A percentile compares a stretch with the other conserved stretches of the same genome.
Evolutionary conservation across 2,797 vertebrate species (phyloP).

Genomic region (Balearica regulorum): DNA sequence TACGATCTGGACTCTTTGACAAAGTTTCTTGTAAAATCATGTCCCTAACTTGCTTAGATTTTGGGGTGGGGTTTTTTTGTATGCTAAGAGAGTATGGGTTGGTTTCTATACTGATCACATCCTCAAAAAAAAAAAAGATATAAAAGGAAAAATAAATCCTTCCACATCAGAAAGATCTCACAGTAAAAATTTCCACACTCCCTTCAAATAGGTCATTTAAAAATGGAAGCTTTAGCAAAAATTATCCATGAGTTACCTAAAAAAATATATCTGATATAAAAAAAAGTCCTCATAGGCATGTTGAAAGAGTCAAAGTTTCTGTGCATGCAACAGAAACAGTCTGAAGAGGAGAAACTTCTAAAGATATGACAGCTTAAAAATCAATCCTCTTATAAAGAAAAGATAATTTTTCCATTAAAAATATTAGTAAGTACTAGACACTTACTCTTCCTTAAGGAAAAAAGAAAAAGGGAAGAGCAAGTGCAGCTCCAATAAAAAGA

Average conservation of each 20-base stretch:
- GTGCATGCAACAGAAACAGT: rapidly evolving
- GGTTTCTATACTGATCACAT: background rate
- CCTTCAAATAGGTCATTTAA: constrained; percentile 40
- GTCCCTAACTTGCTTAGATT: background rate
- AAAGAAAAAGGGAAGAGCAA: background rate
- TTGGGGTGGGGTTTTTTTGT: background rate
- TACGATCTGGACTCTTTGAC: background rate
- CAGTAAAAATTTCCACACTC: background rate
- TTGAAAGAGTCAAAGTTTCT: background rate
- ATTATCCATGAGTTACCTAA: constrained; percentile 1
- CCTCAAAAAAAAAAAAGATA: background rate
- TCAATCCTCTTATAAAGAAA: background rate
- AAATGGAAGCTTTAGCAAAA: constrained; percentile 18
- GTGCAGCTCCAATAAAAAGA: background rate
- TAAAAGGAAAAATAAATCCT: background rate
- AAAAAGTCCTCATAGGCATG: background rate
- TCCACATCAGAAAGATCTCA: background rate
- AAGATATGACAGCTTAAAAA: background rate
- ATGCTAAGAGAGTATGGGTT: background rate
- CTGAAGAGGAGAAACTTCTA: background rate
- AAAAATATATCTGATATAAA: background rate
- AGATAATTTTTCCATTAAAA: background rate
- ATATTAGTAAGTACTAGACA: background rate
- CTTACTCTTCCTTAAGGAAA: background rate
- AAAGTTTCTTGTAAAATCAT: background rate